Percentiles rank a stretch among this genome's conserved stretches.
Conservation (phyloP, 2,113 vertebrate genomes). For the Thunnus thynnus region DNA sequence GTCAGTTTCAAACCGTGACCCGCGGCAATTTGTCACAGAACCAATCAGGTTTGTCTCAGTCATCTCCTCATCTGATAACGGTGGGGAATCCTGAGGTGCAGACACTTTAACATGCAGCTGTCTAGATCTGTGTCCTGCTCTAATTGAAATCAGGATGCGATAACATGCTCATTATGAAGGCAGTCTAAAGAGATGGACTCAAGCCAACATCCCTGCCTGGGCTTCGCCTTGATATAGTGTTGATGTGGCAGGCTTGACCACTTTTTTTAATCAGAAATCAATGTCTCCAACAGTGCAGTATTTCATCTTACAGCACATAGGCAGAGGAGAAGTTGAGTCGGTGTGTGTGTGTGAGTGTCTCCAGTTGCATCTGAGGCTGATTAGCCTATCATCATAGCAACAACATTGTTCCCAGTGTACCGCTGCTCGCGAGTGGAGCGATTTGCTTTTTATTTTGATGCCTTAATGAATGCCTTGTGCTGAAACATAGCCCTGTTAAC, state of each 20-base stretch:
- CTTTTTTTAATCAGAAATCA: conserved; percentile 53
- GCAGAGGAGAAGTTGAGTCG: conserved; percentile 45
- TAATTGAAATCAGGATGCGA: conserved; percentile 83
- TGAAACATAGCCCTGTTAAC: conserved; percentile 53
- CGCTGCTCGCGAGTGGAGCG: conserved; percentile 22
- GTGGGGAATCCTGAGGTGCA: conserved; percentile 75
- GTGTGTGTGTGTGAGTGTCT: conserved; percentile 38
- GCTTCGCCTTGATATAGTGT: conserved; percentile 58
- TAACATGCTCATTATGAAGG: conserved; percentile 75
- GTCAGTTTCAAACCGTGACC: conserved; percentile 72
- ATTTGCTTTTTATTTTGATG: conserved; percentile 75
- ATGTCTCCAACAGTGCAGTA: conserved; percentile 39
- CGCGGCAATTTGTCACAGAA: conserved; percentile 70
- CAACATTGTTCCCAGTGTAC: conserved; percentile 63
- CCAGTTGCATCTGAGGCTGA: conserved; percentile 63
- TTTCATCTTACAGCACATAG: conserved; percentile 49
- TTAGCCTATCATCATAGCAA: conserved; percentile 68
- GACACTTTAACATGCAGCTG: conserved; percentile 68
- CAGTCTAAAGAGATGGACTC: conserved; percentile 54
- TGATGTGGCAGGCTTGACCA: conserved; percentile 70
- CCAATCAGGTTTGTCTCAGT: conserved; percentile 82
- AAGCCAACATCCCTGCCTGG: conserved; percentile 47
- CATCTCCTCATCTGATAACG: conserved; percentile 74
- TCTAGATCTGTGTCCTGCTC: conserved; percentile 72
- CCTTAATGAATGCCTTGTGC: conserved; percentile 72